A percentile compares a stretch with the other conserved stretches of the same genome.
Conservation (phyloP, 2,797 vertebrate genomes). For the Buphagus erythrorhynchus region DNA sequence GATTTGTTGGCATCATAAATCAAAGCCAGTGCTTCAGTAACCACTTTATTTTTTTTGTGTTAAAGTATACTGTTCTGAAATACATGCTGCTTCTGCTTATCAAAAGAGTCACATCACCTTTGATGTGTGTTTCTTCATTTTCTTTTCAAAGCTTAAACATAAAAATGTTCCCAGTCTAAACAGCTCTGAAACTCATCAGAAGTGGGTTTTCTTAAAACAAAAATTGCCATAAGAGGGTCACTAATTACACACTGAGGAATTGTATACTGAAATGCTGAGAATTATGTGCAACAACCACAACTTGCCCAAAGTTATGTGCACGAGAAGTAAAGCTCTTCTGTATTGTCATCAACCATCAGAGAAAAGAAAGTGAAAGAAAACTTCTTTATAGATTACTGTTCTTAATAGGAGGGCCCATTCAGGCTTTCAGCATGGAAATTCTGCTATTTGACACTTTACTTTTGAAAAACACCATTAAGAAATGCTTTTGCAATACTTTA, state of each 20-base stretch:
- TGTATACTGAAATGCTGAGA: neutral
- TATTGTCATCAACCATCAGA: neutral
- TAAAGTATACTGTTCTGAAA: neutral
- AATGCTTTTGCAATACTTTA: neutral
- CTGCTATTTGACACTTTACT: neutral
- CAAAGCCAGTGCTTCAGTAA: neutral
- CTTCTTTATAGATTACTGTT: neutral
- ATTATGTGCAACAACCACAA: neutral
- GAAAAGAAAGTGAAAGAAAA: neutral
- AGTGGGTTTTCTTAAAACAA: neutral
- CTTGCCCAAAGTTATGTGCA: neutral
- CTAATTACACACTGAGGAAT: neutral
- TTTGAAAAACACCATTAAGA: neutral
- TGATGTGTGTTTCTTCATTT: neutral
- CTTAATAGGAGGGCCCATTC: neutral
- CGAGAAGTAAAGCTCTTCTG: neutral
- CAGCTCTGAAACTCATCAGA: neutral
- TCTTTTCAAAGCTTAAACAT: neutral
- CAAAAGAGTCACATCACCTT: neutral
- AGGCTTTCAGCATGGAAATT: neutral
- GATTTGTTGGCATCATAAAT: neutral
- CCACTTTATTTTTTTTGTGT: neutral
- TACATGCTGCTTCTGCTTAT: neutral
- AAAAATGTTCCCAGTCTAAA: neutral
- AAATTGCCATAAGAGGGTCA: neutral